phyloP scores from a whole-genome alignment of 2,888 invertebrate genomes.

The Pandemis cinnamomeana region DNA sequence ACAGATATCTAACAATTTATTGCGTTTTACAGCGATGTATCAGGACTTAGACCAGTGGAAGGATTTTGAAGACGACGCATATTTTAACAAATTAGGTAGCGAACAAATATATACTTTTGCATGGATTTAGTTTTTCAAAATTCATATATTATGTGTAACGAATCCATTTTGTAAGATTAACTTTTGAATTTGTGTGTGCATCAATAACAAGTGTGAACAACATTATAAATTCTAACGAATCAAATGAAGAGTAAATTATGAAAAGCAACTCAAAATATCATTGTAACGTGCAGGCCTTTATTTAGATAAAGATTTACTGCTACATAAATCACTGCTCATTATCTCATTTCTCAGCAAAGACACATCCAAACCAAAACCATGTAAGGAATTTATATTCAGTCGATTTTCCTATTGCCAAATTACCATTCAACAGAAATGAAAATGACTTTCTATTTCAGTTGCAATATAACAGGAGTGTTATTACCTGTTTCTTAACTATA shows the following conservation, averaged over 20 bases:
- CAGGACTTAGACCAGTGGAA: slow-evolving; percentile 6
- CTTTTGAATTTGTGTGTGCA: neutral
- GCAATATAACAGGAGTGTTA: neutral
- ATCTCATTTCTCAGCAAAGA: neutral
- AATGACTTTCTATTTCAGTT: neutral
- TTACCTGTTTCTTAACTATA: no score
- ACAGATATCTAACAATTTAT: slow-evolving; percentile 1
- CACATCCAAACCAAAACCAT: no score
- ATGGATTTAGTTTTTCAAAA: neutral
- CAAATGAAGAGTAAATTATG: neutral
- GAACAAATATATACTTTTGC: neutral
- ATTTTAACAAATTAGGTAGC: slow-evolving; percentile 10
- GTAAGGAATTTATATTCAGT: no score
- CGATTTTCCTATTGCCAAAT: neutral
- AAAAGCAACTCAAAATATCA: neutral
- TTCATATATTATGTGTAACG: neutral
- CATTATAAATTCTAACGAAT: neutral
- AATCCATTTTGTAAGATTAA: neutral
- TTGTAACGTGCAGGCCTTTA: neutral
- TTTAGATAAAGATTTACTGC: no score
- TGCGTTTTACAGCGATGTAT: slow-evolving; percentile 8
- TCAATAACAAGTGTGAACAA: neutral
- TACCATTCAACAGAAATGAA: neutral
- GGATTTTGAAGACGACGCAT: slow-evolving; percentile 5
- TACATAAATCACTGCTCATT: neutral